Conservation (phyloP, 2,113 vertebrate genomes). For the Crotalus viridis region DNA sequence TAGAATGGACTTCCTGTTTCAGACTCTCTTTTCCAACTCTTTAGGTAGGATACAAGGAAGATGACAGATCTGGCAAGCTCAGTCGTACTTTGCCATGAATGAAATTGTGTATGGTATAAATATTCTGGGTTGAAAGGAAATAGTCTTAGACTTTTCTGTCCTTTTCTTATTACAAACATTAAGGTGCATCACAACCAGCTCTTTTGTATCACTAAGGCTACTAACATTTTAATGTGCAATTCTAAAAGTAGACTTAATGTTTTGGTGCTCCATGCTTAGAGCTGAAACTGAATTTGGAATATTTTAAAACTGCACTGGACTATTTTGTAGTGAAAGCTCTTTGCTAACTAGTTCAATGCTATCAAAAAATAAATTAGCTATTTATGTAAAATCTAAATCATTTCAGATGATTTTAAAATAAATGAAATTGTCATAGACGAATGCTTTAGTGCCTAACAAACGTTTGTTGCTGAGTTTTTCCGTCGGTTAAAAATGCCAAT, state of each 20-base stretch:
- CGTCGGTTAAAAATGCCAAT: slow-evolving; percentile 25
- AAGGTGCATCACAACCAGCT: slow-evolving; percentile 8
- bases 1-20: not conserved
- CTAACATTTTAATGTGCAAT: slow-evolving; percentile 16
- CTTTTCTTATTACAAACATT: not conserved
- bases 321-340: not conserved
- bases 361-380: slow-evolving; percentile 16
- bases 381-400: slow-evolving; percentile 26
- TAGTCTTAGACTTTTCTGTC: not conserved
- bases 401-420: not conserved
- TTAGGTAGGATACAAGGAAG: not conserved
- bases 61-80: not conserved
- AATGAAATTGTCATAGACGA: not conserved
- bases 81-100: not conserved
- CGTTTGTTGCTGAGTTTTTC: slow-evolving; percentile 8
- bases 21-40: not conserved
- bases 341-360: slow-evolving; percentile 36
- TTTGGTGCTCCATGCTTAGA: not conserved
- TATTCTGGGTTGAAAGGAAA: not conserved
- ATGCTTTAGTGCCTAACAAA: slow-evolving; percentile 4
- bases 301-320: not conserved
- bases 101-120: not conserved
- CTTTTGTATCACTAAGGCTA: slow-evolving; percentile 8
- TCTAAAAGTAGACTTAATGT: slow-evolving; percentile 29
- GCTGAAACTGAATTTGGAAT: not conserved